A percentile compares a stretch with the other conserved stretches of the same genome.
Evolutionary conservation across 2,888 invertebrate genomes (phyloP).

Genomic region (Liposcelis brunnea): DNA sequence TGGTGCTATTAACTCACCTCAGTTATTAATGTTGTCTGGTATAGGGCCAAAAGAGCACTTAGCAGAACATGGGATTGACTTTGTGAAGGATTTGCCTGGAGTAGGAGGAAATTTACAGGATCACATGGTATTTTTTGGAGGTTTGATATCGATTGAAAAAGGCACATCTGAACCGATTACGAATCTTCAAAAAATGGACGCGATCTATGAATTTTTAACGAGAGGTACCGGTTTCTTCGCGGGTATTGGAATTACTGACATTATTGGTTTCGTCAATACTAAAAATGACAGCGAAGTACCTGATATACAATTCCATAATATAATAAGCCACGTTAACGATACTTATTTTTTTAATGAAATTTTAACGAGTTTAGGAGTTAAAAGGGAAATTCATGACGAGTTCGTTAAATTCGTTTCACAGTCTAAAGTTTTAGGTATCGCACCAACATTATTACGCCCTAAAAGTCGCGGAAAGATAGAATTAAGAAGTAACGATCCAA

Average conservation of each 20-base stretch:
- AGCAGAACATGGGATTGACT: conserved; percentile 31
- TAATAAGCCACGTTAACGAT: conserved; percentile 9
- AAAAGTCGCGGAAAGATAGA: conserved; percentile 37
- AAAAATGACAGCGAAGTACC: conserved; percentile 12
- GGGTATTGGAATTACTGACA: conserved; percentile 23
- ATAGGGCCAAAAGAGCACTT: conserved; percentile 44
- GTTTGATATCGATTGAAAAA: not conserved
- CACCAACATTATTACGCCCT: conserved; percentile 29
- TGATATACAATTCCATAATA: conserved; percentile 12
- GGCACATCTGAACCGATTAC: conserved; percentile 10
- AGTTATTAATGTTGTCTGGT: conserved; percentile 64
- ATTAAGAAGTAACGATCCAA: conserved; percentile 28
- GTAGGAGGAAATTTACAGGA: conserved; percentile 48
- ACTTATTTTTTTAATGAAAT: conserved; percentile 4
- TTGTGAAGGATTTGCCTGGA: conserved; percentile 36
- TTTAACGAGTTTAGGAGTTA: not conserved
- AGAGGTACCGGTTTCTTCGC: conserved; percentile 16
- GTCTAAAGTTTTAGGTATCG: conserved; percentile 25
- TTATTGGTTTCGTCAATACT: conserved; percentile 9
- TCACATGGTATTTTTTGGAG: conserved; percentile 23
- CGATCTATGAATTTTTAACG: conserved; percentile 8
- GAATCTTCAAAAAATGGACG: not conserved
- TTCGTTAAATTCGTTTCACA: conserved; percentile 22
- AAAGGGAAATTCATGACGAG: conserved; percentile 19
- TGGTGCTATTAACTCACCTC: conserved; percentile 65